Evolutionary conservation across 2,888 invertebrate genomes (phyloP).

Genomic region (Phania funesta): DNA sequence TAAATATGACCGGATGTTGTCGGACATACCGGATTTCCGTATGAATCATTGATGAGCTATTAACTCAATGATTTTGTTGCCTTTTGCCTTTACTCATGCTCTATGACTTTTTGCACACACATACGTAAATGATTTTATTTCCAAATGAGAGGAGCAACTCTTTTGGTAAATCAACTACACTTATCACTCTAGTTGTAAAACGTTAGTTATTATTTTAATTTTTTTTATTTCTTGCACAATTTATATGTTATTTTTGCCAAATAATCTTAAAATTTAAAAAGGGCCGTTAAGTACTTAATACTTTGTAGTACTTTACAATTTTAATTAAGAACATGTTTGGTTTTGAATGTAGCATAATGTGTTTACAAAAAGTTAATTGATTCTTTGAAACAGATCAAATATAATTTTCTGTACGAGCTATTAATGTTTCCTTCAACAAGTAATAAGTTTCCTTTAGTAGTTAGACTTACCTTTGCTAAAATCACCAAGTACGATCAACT

Average conservation of each 20-base stretch:
- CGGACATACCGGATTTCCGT: conserved; percentile 80
- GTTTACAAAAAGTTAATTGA: too few relatives aligned
- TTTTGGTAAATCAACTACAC: conserved; percentile 50
- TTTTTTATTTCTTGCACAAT: neutral
- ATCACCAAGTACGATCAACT: too few relatives aligned
- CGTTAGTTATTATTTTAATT: neutral
- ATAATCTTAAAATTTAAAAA: too few relatives aligned
- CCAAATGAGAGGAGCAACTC: conserved; percentile 38
- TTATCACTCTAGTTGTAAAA: conserved; percentile 20
- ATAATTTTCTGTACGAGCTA: too few relatives aligned
- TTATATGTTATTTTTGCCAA: neutral
- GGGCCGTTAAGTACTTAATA: too few relatives aligned
- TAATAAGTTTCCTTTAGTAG: too few relatives aligned
- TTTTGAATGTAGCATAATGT: too few relatives aligned
- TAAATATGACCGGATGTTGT: conserved; percentile 76
- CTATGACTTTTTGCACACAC: neutral
- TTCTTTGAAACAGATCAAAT: too few relatives aligned
- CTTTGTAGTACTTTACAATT: too few relatives aligned
- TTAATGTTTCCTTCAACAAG: too few relatives aligned
- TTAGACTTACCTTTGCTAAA: too few relatives aligned
- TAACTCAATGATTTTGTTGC: conserved; percentile 74
- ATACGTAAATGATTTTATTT: conserved; percentile 43
- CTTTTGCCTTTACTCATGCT: conserved; percentile 16
- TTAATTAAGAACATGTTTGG: too few relatives aligned
- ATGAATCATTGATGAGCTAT: conserved; percentile 81